These are phyloP conservation scores for Phaethornis superciliosus DNA, from an alignment of 2,113 vertebrate genomes.

Conservation along the genomic window DNA sequence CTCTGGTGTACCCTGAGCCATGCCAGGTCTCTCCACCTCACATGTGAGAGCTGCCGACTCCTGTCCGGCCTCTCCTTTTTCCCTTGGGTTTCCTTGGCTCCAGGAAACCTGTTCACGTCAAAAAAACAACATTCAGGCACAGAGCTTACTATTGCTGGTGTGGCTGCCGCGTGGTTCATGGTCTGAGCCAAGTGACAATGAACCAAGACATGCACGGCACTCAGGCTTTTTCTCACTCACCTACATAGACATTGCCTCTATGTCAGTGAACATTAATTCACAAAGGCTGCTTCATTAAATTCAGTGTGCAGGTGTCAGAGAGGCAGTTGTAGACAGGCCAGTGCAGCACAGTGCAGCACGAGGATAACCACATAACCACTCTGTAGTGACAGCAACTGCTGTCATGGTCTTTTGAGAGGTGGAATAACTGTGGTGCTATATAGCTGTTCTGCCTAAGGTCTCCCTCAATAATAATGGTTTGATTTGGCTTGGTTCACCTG, in stretches of 20 bases:
- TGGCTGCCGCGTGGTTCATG: too few relatives aligned
- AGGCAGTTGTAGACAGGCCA: neutral
- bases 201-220: neutral
- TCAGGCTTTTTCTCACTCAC: neutral
- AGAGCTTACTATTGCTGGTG: too few relatives aligned
- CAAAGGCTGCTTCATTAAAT: conserved; percentile 10
- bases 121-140: too few relatives aligned
- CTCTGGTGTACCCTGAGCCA: too few relatives aligned
- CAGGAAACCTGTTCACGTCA: too few relatives aligned
- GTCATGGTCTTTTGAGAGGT: conserved; percentile 56
- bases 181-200: neutral
- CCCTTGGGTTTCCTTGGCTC: too few relatives aligned
- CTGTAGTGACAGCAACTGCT: conserved; percentile 35
- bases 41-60: too few relatives aligned
- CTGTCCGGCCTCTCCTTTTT: too few relatives aligned
- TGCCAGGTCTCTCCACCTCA: too few relatives aligned
- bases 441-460: neutral
- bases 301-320: conserved; percentile 10
- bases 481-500: conserved; percentile 46
- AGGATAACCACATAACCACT: conserved; percentile 54
- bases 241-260: neutral
- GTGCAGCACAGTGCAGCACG: neutral
- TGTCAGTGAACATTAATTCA: neutral
- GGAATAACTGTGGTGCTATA: conserved; percentile 31
- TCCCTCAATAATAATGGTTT: conserved; percentile 12